Base-by-base conservation (phyloP, 1,140 invertebrate genomes). In the Philopotamus ludificatus region DNA sequence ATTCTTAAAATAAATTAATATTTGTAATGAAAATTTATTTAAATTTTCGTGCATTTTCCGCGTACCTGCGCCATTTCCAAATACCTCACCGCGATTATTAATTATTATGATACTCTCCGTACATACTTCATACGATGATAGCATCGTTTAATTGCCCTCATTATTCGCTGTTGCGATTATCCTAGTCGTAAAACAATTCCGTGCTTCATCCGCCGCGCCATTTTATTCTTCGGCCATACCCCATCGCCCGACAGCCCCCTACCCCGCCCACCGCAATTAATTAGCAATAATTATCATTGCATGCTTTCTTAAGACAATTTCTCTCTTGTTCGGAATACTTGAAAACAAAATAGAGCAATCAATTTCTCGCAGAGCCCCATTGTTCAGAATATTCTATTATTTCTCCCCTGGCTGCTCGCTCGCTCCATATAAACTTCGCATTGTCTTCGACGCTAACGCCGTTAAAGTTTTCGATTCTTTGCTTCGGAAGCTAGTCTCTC, bases 341-440 rank as follows among this genome's bases (percentile, higher is more conserved):
- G 3, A 53, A 53, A 53, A 53, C 50, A 53, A 53, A 53, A 53
- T 53, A 53, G 50, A 53, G 50, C 50, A 53, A 53, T 53, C 50
- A 53, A 53, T 53, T 53, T 53, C 23, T 7, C 50, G 16, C 50
- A 53, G 50, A 20, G n/a, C 50, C 28, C 4, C 50, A 50, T 50
- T 50, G 47, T 50, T 50, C 47, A n/a, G 47, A 10, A 18, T 18
- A 34, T 34, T 34, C 28, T 34, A 34, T 34, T 34, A 34, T 34
- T 34, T 34, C 28, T n/a, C n/a, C n/a, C n/a, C n/a, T n/a, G n/a
- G n/a, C n/a, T n/a, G n/a, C n/a, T n/a, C n/a, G n/a, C 28, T 34
- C 28, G 28, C 28, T 34, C 28, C 28, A 34, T 34, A 34, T 34
- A 34, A 34, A 34, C 28, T 34, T 34, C 28, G 28, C 28, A 34